Base-by-base conservation (phyloP, 2,888 invertebrate species). In the Drosophila percnosoma region DNA sequence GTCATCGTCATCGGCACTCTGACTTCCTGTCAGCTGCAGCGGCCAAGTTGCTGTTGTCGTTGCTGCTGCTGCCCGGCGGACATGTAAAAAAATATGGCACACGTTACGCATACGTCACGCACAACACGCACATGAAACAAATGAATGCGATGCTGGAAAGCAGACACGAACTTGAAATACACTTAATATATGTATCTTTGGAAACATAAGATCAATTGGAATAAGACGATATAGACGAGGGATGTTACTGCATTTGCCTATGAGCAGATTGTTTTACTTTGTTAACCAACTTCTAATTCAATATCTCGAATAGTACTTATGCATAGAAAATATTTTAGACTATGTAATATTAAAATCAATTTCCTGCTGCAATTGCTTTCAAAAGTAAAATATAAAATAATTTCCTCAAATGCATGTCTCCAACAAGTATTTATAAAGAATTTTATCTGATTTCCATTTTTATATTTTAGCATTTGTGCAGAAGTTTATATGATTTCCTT, bases 1-100 rank as follows among this genome's bases (percentile, higher is more conserved):
- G 64, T 73, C 64, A 78, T 62, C 64, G 60, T 73, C 69, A 78
- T 57, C 59, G 62, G 57, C 79, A 75, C 65, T 60, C 73, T 59
- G 73, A 68, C 73, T 62, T 73, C 61, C 80, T 79, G 80, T 77
- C 79, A 77, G 62, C 64, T 67, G 77, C 80, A 79, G 70, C 57
- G 62, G 27, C 55, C 71, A 73, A 57, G 65, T 58, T 60, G 51
- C 31, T 63, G 68, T 48, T 61, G 61, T 62, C 55, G 54, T 21
- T 36, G 29, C 29, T 57, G 36, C 11, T 59, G 48, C 21, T 61
- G 69, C 82, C 87, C 66, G 80, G 67, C 74, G 87, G 87, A 80
- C 84, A 87, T 82, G 84, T 82, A 72, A 80, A 84, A 87, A 84
- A 29, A 84, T 80, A 80, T 85, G 77, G 79, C 86, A 85, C 86